phyloP scores from a whole-genome alignment of 1,140 invertebrate genomes.

The Glomeris maerens region DNA sequence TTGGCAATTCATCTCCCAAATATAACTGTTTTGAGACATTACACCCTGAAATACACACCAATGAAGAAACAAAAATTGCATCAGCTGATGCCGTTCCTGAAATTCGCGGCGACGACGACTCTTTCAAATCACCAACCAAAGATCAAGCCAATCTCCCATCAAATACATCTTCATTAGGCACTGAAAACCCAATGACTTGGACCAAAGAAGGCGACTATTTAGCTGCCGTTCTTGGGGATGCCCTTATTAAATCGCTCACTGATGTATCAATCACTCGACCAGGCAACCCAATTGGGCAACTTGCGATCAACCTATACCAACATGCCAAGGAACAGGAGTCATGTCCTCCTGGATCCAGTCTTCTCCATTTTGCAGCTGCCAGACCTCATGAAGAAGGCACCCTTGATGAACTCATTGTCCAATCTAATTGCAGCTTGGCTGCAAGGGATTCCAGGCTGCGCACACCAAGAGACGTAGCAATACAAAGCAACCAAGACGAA shows the following conservation, averaged over 20 bases:
- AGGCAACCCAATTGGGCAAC: slow-evolving; percentile 61
- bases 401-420: slow-evolving; percentile 56
- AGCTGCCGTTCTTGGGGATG: slow-evolving; percentile 65
- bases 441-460: slow-evolving; percentile 63
- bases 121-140: too few species aligned
- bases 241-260: slow-evolving; percentile 66
- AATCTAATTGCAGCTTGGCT: slow-evolving; percentile 54
- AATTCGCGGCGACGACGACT: too few species aligned
- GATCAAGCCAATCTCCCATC: too few species aligned
- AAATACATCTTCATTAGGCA: not conserved
- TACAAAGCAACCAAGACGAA: slow-evolving; percentile 54
- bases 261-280: slow-evolving; percentile 67
- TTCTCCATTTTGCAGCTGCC: slow-evolving; percentile 73
- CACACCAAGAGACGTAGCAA: slow-evolving; percentile 71
- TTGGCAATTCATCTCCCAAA: too few species aligned
- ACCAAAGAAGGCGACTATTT: slow-evolving; percentile 68
- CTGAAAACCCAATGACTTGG: slow-evolving; percentile 45
- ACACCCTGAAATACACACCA: too few species aligned
- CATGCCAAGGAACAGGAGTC: slow-evolving; percentile 23
- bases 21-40: too few species aligned
- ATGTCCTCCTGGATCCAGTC: slow-evolving; percentile 47
- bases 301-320: slow-evolving; percentile 64
- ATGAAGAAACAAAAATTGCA: too few species aligned
- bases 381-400: slow-evolving; percentile 57
- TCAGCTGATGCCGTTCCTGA: too few species aligned